Conservation (phyloP, 2,888 invertebrate species). For the Drosophila robusta region DNA sequence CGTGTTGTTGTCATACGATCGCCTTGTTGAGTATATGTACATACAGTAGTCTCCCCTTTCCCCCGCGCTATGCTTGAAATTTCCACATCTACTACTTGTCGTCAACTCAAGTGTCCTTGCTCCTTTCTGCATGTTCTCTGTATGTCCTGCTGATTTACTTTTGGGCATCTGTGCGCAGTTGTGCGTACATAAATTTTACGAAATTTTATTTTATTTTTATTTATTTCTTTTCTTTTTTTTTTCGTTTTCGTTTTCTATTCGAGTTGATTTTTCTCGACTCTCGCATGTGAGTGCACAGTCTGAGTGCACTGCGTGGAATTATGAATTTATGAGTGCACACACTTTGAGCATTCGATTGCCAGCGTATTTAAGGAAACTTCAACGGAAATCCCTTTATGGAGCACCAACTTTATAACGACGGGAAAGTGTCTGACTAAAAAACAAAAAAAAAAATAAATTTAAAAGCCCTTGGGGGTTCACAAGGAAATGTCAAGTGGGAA, state of each 20-base stretch:
- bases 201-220: too few relatives aligned
- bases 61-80: neutral
- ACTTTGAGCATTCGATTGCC: conserved; percentile 20
- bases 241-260: conserved; percentile 15
- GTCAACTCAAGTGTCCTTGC: conserved; percentile 71
- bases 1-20: conserved; percentile 61
- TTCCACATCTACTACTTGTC: conserved; percentile 67
- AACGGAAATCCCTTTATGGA: conserved; percentile 54
- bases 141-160: conserved; percentile 37
- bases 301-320: conserved; percentile 35
- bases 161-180: conserved; percentile 71
- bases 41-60: conserved; percentile 34
- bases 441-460: neutral
- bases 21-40: conserved; percentile 39
- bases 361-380: conserved; percentile 34
- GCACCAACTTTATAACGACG: conserved; percentile 34
- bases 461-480: conserved; percentile 31
- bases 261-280: neutral
- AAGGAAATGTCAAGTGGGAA: conserved; percentile 34
- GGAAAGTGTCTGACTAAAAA: conserved; percentile 25
- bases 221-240: too few relatives aligned
- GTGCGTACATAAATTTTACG: conserved; percentile 67
- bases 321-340: conserved; percentile 64
- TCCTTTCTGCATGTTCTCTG: neutral
- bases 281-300: conserved; percentile 19